Percentiles rank a stretch among this genome's conserved stretches.
These are phyloP conservation scores for Anolis apletophallus DNA, from an alignment of 2,797 vertebrate genomes.

Conservation along the genomic window DNA sequence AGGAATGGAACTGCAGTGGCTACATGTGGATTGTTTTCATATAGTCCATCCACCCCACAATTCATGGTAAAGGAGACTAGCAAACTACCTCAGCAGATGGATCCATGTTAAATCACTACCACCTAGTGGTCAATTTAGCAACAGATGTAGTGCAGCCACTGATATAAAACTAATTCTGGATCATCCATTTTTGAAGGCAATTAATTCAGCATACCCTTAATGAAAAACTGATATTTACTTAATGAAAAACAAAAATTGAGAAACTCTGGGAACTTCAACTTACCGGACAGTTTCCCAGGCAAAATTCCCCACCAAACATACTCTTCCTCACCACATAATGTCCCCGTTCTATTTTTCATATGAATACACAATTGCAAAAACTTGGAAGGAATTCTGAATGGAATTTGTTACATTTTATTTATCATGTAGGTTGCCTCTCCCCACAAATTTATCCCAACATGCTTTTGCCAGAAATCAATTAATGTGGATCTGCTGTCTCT, in stretches of 20 bases:
- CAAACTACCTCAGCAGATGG: neutral
- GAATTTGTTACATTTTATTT: neutral
- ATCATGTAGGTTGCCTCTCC: neutral
- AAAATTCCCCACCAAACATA: neutral
- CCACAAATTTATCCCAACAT: neutral
- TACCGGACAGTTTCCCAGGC: neutral
- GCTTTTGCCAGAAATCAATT: neutral
- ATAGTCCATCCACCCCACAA: neutral
- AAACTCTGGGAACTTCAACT: neutral
- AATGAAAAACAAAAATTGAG: neutral
- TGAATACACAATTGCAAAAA: neutral
- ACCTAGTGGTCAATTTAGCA: constrained; percentile 22
- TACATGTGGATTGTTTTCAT: neutral
- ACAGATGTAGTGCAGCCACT: neutral
- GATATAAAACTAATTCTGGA: neutral
- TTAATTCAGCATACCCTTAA: neutral
- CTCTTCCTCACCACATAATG: neutral
- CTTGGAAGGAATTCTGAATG: neutral
- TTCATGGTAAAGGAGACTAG: too few species aligned
- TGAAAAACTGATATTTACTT: neutral
- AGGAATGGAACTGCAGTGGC: neutral
- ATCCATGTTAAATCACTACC: constrained; percentile 9
- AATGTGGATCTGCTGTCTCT: too few species aligned
- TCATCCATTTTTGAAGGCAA: neutral
- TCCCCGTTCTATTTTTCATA: neutral